Conservation (phyloP, 2,797 vertebrate species). For the Hipposideros larvatus region DNA sequence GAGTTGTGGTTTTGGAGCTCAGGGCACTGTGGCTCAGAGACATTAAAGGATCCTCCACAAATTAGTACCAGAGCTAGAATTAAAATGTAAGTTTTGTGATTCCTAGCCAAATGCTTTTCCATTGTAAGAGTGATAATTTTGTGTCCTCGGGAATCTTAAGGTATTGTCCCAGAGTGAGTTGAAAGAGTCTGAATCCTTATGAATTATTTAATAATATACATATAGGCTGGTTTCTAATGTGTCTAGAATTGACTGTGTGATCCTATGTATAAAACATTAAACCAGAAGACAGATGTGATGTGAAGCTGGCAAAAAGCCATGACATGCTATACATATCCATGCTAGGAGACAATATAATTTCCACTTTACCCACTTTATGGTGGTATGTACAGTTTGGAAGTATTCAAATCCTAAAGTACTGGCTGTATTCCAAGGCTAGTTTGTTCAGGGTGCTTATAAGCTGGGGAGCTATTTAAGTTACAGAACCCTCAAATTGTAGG, state of each 20-base stretch:
- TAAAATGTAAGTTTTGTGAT: slow-evolving; percentile 13
- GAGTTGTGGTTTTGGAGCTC: slow-evolving; percentile 7
- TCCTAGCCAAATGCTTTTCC: slow-evolving; percentile 30
- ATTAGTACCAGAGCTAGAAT: background rate
- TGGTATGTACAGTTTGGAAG: background rate
- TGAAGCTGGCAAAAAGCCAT: background rate
- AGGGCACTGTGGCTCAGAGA: background rate
- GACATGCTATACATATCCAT: background rate
- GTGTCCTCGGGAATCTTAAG: background rate
- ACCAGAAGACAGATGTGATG: background rate
- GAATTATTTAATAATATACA: slow-evolving; percentile 51
- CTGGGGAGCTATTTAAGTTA: background rate
- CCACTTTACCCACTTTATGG: background rate
- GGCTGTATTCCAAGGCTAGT: background rate
- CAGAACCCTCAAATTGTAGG: background rate
- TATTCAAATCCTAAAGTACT: background rate
- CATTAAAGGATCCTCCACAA: background rate
- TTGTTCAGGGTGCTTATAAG: background rate
- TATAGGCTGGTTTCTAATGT: slow-evolving; percentile 26
- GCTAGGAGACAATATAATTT: background rate
- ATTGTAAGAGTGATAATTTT: background rate
- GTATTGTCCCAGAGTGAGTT: background rate
- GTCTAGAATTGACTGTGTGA: background rate
- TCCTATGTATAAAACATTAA: slow-evolving; percentile 20
- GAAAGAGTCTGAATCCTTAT: background rate